Evolutionary conservation across 92 coral and sea anemone species (phyloP), one percentile per base, ranked within the genome.

Genomic region (Chrysogorgia sp.): DNA sequence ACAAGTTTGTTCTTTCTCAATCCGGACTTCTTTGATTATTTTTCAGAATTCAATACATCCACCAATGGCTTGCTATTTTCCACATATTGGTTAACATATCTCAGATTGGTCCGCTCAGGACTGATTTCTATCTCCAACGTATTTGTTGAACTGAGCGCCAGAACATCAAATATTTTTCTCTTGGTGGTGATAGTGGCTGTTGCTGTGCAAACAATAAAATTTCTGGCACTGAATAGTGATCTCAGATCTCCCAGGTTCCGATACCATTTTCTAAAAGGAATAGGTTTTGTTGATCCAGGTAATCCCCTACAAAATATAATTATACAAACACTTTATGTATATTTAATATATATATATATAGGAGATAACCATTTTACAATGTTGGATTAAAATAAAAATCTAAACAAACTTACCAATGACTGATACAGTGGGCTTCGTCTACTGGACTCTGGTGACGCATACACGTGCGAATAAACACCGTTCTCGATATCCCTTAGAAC

Each of bases 161-260:
- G 67, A 29, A 60, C 67, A 60, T 60, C 26, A 30, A 60, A 60
- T n/a, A 60, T 60, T n/a, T 60, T 60, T 22, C 19, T 14, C 26
- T 60, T 60, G 9, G 67, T 60, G 35, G 67, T 14, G 17, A 29
- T 60, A 30, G 67, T 29, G 23, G 67, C 35, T 60, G 67, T 29
- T 60, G 67, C 26, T 15, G 23, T 13, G 17, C 17, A 15, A n/a
- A 60, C 26, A 25, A n/a, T n/a, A n/a, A 60, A 60, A 60, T 60
- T 60, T 15, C 6, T 25, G 67, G 17, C 37, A 10, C 26, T 60
- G 26, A 60, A 60, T 7, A 60, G 67, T 60, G 67, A 22, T 19
- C 67, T 60, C 67, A 60, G 31, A 15, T 60, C 67, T 60, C 67
- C 67, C 67, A 60, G 35, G 67, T 60, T 60, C 34, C 67, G 30